A percentile compares a stretch with the other conserved stretches of the same genome.
Conservation (phyloP, 2,797 vertebrate genomes). For the Leuciscus waleckii region DNA sequence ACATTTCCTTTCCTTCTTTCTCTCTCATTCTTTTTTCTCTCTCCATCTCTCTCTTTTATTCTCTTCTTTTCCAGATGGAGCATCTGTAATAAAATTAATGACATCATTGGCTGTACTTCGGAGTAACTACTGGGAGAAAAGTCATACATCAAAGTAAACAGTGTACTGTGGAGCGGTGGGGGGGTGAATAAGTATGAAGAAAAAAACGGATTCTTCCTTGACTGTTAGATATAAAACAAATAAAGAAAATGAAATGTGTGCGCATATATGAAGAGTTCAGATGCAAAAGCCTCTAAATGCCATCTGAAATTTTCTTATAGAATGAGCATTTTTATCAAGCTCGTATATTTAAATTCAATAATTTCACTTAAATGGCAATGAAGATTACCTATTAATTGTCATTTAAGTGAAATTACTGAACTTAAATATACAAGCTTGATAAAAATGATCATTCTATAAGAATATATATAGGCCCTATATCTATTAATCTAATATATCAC, state of each 20-base stretch:
- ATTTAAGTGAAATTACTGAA: no score
- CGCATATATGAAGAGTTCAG: no score
- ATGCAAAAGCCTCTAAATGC: no score
- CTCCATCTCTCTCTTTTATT: constrained; percentile 61
- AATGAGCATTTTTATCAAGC: no score
- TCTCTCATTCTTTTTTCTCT: constrained; percentile 57
- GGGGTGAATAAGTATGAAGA: constrained; percentile 1
- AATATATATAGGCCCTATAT: background rate
- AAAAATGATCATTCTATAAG: no score
- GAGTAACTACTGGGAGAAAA: constrained; percentile 81
- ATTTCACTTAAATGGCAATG: no score
- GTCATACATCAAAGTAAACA: constrained; percentile 79
- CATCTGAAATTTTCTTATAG: no score
- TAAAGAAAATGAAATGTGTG: background rate
- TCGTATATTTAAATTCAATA: no score
- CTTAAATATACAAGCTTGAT: no score
- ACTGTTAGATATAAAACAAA: constrained; percentile 23
- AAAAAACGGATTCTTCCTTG: constrained; percentile 29
- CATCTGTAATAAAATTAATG: constrained; percentile 87
- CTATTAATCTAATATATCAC: background rate
- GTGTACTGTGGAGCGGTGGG: constrained; percentile 51
- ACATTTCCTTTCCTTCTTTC: constrained; percentile 76
- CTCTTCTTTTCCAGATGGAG: constrained; percentile 74
- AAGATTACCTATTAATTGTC: no score
- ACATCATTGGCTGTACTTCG: constrained; percentile 84